A percentile compares a stretch with the other conserved stretches of the same genome.
Evolutionary conservation across 2,888 invertebrate genomes (phyloP).

Genomic region (Mantis religiosa): DNA sequence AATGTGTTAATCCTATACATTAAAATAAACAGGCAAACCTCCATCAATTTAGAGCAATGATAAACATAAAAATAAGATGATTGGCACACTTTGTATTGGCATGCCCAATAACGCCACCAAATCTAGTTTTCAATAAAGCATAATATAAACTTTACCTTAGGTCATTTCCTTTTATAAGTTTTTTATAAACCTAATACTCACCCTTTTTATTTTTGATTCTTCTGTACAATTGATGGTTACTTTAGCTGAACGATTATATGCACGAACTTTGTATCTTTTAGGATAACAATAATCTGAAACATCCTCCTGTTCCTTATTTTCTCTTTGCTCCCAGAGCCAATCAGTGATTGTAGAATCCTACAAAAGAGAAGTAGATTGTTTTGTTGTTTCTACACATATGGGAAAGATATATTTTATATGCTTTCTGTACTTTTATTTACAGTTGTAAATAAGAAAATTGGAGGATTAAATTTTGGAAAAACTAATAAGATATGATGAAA

Average conservation of each 20-base stretch:
- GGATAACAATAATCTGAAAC: conserved; percentile 32
- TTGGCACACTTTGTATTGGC: too few relatives aligned
- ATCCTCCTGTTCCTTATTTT: conserved; percentile 74
- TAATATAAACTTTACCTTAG: too few relatives aligned
- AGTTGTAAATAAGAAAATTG: not conserved
- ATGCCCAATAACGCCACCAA: too few relatives aligned
- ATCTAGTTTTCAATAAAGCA: too few relatives aligned
- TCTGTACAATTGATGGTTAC: not conserved
- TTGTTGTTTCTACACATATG: not conserved
- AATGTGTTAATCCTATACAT: too few relatives aligned
- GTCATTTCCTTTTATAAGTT: too few relatives aligned
- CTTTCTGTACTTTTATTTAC: not conserved
- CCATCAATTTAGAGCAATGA: too few relatives aligned
- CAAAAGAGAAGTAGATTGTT: not conserved
- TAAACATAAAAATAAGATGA: too few relatives aligned
- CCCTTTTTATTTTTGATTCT: not conserved
- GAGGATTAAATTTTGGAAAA: too few relatives aligned
- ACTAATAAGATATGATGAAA: too few relatives aligned
- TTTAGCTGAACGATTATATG: not conserved
- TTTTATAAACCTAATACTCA: not conserved
- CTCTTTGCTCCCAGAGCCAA: conserved; percentile 82
- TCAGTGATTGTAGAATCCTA: conserved; percentile 87
- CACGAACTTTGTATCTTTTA: not conserved
- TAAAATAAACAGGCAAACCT: too few relatives aligned
- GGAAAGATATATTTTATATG: not conserved